phyloP scores from a whole-genome alignment of 2,888 invertebrate genomes.

The Conus canariensis region DNA sequence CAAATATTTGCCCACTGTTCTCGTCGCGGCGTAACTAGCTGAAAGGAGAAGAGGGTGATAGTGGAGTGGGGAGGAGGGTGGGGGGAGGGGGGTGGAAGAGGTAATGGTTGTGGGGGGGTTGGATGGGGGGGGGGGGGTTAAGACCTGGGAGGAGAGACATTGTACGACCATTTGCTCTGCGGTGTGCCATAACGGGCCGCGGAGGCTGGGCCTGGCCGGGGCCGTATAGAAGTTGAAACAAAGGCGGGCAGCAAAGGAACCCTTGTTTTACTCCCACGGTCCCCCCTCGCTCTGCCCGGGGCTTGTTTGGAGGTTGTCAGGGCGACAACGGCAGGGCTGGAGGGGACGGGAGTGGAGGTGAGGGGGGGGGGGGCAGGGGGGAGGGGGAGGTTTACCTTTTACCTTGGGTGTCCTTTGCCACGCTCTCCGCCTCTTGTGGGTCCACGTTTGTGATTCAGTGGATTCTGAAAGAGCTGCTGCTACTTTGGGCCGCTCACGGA shows the following conservation, averaged over 20 bases:
- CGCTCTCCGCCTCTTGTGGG: too few relatives aligned
- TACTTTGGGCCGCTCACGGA: background rate
- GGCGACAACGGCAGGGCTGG: background rate
- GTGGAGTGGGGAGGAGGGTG: too few relatives aligned
- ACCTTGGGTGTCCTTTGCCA: too few relatives aligned
- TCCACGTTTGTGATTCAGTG: too few relatives aligned
- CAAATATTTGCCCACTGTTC: too few relatives aligned
- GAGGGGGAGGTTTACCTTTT: too few relatives aligned
- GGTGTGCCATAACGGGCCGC: too few relatives aligned
- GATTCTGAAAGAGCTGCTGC: background rate
- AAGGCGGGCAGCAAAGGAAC: background rate
- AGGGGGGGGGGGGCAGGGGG: too few relatives aligned
- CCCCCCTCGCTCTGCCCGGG: background rate
- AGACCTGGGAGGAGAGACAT: background rate
- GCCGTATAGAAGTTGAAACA: background rate
- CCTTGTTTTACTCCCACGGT: conserved; percentile 15
- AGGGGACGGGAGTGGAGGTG: too few relatives aligned
- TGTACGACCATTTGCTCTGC: background rate
- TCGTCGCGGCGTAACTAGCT: too few relatives aligned
- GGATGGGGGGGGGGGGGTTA: background rate
- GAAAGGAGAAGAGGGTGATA: background rate
- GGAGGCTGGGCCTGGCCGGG: too few relatives aligned
- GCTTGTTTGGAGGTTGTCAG: conserved; percentile 1
- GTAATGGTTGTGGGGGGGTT: background rate
- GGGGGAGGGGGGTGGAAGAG: background rate